Conservation (phyloP, 2,888 invertebrate genomes). For the Melinopterus prodromus region DNA sequence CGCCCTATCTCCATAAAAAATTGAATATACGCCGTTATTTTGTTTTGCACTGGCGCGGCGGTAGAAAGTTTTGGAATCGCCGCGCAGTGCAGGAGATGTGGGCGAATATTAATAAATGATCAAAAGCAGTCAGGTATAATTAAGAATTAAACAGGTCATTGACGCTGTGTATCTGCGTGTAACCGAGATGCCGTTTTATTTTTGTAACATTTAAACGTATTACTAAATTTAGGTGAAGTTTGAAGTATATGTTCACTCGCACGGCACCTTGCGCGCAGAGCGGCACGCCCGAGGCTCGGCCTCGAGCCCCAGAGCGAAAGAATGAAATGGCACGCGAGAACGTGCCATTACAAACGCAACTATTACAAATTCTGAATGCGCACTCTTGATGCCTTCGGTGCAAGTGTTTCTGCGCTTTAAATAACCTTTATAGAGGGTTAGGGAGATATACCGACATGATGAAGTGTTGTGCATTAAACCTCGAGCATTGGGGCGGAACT, state of each 20-base stretch:
- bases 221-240: slow-evolving; percentile 31
- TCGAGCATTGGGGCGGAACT: neutral
- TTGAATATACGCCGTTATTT: too few relatives aligned
- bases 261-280: neutral
- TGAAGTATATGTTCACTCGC: slow-evolving; percentile 16
- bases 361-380: neutral
- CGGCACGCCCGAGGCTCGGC: neutral
- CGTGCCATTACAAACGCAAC: neutral
- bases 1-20: neutral
- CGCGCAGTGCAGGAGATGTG: neutral
- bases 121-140: neutral
- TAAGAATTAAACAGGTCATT: slow-evolving; percentile 4
- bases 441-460: neutral
- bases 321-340: neutral
- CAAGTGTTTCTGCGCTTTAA: neutral
- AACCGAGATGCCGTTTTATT: slow-evolving; percentile 27
- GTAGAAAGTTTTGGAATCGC: neutral
- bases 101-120: slow-evolving; percentile 4
- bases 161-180: slow-evolving; percentile 8
- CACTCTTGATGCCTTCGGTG: neutral
- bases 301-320: neutral
- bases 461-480: neutral
- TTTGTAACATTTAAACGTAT: slow-evolving; percentile 32
- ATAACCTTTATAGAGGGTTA: slow-evolving; percentile 4
- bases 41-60: too few relatives aligned